Evolutionary conservation across 1,140 invertebrate species (phyloP), one percentile per base, ranked within the genome.

Genomic region (Nixonia krombeini): DNA sequence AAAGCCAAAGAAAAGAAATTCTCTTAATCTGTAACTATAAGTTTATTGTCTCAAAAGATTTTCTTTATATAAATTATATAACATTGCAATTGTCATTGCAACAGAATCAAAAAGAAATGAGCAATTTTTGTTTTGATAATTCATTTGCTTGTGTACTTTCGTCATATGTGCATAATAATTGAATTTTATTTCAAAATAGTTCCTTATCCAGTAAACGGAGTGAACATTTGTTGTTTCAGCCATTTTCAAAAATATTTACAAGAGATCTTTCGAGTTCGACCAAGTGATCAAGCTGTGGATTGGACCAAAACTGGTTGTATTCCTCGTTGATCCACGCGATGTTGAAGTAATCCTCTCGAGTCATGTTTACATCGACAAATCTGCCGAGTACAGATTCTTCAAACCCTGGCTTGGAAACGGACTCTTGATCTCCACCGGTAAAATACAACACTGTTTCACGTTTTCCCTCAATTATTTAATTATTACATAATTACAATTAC

Each of bases 401-500:
- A 87, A 91, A 65, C 91, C 91, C 1, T 92, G 91, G 91, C 87
- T 92, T 9, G 91, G 91, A 74, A 87, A 92, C 63, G 91, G 91
- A 50, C 88, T 92, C 0, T 87, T 92, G n/a, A 91, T 92, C 59
- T 91, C 90, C 57, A 89, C 89, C 66, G 92, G 91, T 92, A 82
- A 83, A 76, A 6, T 23, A 26, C 25, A 26, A 26, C 25, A 26
- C 4, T 31, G 2, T 31, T 31, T 31, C 28, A 10, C 12, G 1
- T 35, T 35, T 3, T 10, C 5, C 4, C n/a, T n/a, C n/a, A n/a
- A 35, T 13, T 35, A 12, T 15, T n/a, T 33, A 15, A 15, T 42
- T n/a, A 42, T 23, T 15, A 25, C 21, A 21, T 21, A 21, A 21
- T 42, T 42, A 9, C 6, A 1, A 17, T 17, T n/a, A 17, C 9